A percentile compares a stretch with the other conserved stretches of the same genome.
phyloP scores from a whole-genome alignment of 2,888 invertebrate species.

The Tenthredo notha region DNA sequence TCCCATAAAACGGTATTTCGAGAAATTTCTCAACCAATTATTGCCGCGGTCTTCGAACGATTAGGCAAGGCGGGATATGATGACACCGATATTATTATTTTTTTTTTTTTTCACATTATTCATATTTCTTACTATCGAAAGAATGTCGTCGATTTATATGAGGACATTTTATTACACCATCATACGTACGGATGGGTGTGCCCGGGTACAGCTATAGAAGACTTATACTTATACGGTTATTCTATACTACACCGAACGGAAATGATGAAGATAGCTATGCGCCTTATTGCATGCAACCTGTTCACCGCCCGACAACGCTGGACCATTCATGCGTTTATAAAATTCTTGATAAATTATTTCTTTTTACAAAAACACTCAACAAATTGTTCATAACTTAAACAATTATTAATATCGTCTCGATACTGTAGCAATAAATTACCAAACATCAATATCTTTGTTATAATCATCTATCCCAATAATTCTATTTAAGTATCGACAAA shows the following conservation, averaged over 20 bases:
- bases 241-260: neutral
- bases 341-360: too few relatives aligned
- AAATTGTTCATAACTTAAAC: neutral
- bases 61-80: neutral
- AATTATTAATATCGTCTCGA: neutral
- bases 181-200: neutral
- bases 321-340: too few relatives aligned
- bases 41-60: neutral
- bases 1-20: neutral
- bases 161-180: neutral
- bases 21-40: neutral
- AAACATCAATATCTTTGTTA: too few relatives aligned
- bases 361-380: neutral
- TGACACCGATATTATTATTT: neutral
- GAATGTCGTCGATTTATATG: neutral
- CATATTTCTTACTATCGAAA: neutral
- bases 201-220: neutral
- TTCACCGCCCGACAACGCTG: neutral
- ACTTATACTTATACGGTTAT: neutral
- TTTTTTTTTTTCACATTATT: neutral
- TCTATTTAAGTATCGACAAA: too few relatives aligned
- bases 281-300: neutral
- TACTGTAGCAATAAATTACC: too few relatives aligned
- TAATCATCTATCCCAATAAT: too few relatives aligned
- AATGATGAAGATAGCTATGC: constrained; percentile 7